A percentile compares a stretch with the other conserved stretches of the same genome.
These are phyloP conservation scores for Dermolepida albohirtum DNA, from an alignment of 2,888 invertebrate genomes.

Conservation along the genomic window DNA sequence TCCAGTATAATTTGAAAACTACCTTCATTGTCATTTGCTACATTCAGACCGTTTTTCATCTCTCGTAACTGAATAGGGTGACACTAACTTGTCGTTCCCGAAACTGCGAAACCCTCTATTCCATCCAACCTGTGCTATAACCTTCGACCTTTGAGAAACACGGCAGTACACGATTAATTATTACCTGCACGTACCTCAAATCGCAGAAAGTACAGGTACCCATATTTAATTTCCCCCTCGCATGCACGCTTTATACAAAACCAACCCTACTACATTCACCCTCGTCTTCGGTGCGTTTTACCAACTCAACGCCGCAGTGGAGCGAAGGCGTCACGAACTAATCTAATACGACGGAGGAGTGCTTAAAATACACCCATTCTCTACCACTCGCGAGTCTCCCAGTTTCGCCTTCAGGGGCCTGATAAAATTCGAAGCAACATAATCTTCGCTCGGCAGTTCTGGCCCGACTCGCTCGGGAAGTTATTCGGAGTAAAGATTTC, in stretches of 20 bases:
- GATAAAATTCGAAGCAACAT: constrained; percentile 27
- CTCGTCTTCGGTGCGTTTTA: too few species aligned
- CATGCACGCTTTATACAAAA: constrained; percentile 2
- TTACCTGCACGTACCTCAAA: constrained; percentile 23
- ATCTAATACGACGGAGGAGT: constrained; percentile 29
- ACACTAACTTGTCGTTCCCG: too few species aligned
- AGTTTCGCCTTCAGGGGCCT: not conserved
- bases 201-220: constrained; percentile 27
- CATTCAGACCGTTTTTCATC: too few species aligned
- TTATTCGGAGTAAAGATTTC: constrained; percentile 29
- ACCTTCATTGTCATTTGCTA: too few species aligned
- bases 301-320: constrained; percentile 1
- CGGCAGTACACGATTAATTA: constrained; percentile 18
- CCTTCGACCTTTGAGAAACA: too few species aligned
- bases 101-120: too few species aligned
- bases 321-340: constrained; percentile 14
- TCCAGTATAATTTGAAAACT: too few species aligned
- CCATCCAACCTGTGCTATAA: too few species aligned
- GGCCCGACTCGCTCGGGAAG: constrained; percentile 1
- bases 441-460: constrained; percentile 17
- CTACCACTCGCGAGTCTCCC: not conserved
- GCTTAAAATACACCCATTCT: constrained; percentile 15
- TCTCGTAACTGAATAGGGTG: too few species aligned
- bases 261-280: constrained; percentile 10
- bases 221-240: constrained; percentile 19